A percentile compares a stretch with the other conserved stretches of the same genome.
Conservation (phyloP, 2,113 vertebrate species). For the Pelobates fuscus region DNA sequence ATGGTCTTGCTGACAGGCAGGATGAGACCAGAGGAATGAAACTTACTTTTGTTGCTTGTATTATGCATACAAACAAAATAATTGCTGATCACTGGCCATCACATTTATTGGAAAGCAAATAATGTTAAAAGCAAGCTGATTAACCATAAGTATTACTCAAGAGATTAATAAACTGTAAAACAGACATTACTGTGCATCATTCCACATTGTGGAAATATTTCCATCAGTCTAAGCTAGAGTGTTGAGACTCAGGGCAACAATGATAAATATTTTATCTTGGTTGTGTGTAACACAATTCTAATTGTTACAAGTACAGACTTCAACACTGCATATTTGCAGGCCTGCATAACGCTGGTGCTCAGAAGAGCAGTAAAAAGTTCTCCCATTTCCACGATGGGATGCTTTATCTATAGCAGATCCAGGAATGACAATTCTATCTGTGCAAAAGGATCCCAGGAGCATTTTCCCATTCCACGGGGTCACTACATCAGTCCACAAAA, state of each 20-base stretch:
- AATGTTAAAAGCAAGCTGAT: not conserved
- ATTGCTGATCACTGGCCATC: not conserved
- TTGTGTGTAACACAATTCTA: not conserved
- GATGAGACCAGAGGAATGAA: not conserved
- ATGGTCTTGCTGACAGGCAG: not conserved
- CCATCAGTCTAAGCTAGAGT: not conserved
- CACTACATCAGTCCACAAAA: too few relatives aligned
- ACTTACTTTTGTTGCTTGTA: not conserved
- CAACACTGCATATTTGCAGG: not conserved
- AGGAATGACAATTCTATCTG: constrained; percentile 5
- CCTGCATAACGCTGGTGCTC: not conserved
- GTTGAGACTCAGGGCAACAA: not conserved
- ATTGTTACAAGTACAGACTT: too few relatives aligned
- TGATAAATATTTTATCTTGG: not conserved
- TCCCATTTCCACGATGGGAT: not conserved
- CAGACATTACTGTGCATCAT: constrained; percentile 6
- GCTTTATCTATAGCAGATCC: not conserved
- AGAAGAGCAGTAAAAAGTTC: not conserved
- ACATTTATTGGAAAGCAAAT: constrained; percentile 28
- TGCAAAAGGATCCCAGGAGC: not conserved
- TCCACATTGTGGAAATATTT: constrained; percentile 48
- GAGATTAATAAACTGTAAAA: constrained; percentile 1
- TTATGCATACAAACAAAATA: not conserved
- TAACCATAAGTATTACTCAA: constrained; percentile 32
- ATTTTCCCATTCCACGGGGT: too few relatives aligned